Evolutionary conservation across 1,140 invertebrate genomes (phyloP).

Genomic region (Drosophila parvula): DNA sequence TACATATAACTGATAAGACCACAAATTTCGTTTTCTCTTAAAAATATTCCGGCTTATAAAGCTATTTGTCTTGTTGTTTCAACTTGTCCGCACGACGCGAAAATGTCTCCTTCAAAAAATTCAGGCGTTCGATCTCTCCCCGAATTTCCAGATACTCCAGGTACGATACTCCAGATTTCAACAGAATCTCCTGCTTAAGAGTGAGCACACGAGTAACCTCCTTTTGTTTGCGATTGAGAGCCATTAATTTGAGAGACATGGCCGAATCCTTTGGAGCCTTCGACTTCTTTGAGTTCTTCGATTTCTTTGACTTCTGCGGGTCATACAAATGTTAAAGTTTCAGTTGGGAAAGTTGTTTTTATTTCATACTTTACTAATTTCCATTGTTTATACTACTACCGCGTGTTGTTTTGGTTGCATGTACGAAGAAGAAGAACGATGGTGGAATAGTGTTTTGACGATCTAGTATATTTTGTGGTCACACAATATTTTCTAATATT

Average conservation of each 20-base stretch:
- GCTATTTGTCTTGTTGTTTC: conserved; percentile 65
- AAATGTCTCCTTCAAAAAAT: conserved; percentile 59
- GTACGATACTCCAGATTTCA: conserved; percentile 67
- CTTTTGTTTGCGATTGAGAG: conserved; percentile 60
- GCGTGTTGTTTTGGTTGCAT: conserved; percentile 36
- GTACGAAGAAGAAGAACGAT: neutral
- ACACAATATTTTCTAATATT: neutral
- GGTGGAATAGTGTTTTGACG: neutral
- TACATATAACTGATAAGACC: neutral
- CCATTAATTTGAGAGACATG: conserved; percentile 42
- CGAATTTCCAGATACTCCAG: conserved; percentile 71
- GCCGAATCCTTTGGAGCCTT: conserved; percentile 45
- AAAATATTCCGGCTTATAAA: neutral
- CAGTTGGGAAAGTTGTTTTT: neutral
- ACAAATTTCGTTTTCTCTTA: neutral
- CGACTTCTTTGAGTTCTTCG: conserved; percentile 40
- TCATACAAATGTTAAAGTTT: neutral
- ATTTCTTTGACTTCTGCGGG: conserved; percentile 63
- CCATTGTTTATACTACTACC: conserved; percentile 44
- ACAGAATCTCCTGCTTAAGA: conserved; percentile 63
- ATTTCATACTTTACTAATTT: conserved; percentile 31
- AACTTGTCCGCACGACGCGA: conserved; percentile 51
- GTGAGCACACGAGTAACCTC: conserved; percentile 63
- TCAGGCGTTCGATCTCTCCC: conserved; percentile 58
- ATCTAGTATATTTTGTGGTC: neutral